phyloP scores from a whole-genome alignment of 2,113 vertebrate genomes.

The Hemiscyllium ocellatum region DNA sequence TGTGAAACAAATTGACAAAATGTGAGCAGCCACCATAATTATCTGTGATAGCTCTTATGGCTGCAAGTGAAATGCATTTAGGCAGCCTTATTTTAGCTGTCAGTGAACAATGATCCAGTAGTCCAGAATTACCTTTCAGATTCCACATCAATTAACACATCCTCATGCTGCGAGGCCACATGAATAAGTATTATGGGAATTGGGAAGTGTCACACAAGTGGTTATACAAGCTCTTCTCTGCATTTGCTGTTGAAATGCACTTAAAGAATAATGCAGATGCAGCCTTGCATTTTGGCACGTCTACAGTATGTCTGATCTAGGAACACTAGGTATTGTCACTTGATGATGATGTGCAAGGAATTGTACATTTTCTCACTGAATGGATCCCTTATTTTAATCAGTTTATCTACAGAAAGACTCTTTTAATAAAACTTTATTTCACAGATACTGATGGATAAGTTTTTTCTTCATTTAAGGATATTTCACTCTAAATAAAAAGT shows the following conservation, averaged over 20 bases:
- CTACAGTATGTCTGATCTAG: not conserved
- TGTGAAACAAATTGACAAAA: not conserved
- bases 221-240: not conserved
- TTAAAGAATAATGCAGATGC: not conserved
- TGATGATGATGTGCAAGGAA: not conserved
- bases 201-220: not conserved
- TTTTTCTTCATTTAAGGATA: not conserved
- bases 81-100: not conserved
- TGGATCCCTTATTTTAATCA: not conserved
- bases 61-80: not conserved
- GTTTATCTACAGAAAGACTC: not conserved
- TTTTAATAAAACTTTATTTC: not conserved
- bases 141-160: not conserved
- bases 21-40: not conserved
- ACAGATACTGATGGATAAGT: not conserved
- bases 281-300: not conserved
- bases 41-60: not conserved
- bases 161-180: not conserved
- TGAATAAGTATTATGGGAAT: not conserved
- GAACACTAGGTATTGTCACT: not conserved
- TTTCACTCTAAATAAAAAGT: not conserved
- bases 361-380: not conserved
- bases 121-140: not conserved
- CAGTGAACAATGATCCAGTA: not conserved
- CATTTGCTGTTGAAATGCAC: not conserved